These are phyloP conservation scores for Psammodynastes pulverulentus DNA, from an alignment of 2,113 vertebrate species.

Conservation along the genomic window DNA sequence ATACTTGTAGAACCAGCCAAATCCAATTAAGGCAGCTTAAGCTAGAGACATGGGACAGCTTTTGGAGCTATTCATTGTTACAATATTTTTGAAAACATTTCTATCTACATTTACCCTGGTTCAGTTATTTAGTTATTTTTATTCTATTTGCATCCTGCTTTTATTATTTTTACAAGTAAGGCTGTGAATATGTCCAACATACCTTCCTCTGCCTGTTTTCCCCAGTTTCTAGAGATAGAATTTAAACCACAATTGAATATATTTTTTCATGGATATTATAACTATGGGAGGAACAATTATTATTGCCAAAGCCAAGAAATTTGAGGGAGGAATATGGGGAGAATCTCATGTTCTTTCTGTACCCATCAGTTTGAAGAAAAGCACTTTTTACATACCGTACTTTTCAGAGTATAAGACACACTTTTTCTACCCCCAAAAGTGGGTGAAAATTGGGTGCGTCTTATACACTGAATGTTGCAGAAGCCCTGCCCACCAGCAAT, in stretches of 20 bases:
- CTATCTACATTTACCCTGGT: neutral
- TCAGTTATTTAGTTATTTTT: too few relatives aligned
- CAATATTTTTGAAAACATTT: neutral
- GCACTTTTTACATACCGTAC: neutral
- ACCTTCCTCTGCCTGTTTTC: neutral
- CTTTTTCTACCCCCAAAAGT: too few relatives aligned
- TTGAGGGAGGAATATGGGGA: neutral
- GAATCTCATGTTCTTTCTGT: neutral
- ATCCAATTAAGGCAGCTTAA: neutral
- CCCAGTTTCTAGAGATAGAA: neutral
- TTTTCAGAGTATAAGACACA: too few relatives aligned
- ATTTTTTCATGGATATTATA: neutral
- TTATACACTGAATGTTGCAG: too few relatives aligned
- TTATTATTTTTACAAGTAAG: too few relatives aligned
- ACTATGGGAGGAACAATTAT: neutral
- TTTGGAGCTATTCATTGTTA: neutral
- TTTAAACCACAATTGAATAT: neutral
- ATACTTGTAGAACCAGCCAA: neutral
- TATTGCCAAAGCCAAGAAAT: neutral
- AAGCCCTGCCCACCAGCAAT: too few relatives aligned
- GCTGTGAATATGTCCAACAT: too few relatives aligned
- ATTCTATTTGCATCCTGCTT: too few relatives aligned
- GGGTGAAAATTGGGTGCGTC: too few relatives aligned
- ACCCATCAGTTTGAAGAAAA: neutral
- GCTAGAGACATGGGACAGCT: neutral